Base-by-base conservation (phyloP, 2,113 vertebrate genomes). In the Octodon degus region DNA sequence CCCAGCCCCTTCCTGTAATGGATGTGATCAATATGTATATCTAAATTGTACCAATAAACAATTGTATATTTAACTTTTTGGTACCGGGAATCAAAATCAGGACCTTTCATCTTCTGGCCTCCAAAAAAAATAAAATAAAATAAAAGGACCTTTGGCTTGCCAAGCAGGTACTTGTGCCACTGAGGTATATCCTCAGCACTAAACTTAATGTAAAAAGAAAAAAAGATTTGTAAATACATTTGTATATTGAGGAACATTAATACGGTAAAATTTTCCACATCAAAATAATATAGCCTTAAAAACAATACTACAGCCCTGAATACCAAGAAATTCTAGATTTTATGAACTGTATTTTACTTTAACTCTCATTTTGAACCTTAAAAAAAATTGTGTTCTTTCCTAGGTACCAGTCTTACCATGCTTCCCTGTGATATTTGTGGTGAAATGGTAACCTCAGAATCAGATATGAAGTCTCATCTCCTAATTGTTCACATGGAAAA, bases 391-490 rank as follows among this genome's bases (percentile, higher is more conserved):
- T 96, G 27, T 83, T 97, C 47, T 92, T 91, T 97, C 92, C 82
- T 82, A 97, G 97, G 50, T 96, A 34, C n/a, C 43, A 40, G 32
- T 86, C 32, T 2, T 70, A 94, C 58, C 86, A 99, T 99, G 99
- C 92, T 98, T 79, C 98, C 98, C 32, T 99, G 99, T 97, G 99
- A 98, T 3, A 98, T 98, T 91, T 99, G 99, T 92, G 98, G 99
- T 19, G 98, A 98, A 96, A 98, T 98, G 79, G 93, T 99, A 1
- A 4, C 97, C 20, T 97, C 99, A 32, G 99, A 99, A 89, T 94
- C 98, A 40, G 99, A 98, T 83, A 98, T 98, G 98, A 99, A 97
- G 97, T 97, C 98, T 13, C 98, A 99, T 25, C 95, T 98, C 37
- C 96, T 98, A 5, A 93, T 98, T 27, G 96, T 95, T 60, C 99